phyloP scores from a whole-genome alignment of 2,888 invertebrate species.

The Anticlea derivata region DNA sequence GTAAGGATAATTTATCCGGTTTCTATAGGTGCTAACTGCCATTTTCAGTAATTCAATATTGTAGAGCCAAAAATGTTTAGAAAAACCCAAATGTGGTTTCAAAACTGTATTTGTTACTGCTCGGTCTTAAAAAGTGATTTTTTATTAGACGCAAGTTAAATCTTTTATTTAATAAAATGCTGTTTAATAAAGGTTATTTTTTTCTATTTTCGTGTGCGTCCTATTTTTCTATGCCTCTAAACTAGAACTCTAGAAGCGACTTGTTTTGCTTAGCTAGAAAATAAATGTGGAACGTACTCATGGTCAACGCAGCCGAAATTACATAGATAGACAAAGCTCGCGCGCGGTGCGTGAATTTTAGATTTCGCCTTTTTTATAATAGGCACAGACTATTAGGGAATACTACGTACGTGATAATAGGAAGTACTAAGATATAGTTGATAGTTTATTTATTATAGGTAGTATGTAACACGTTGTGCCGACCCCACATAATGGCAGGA shows the following conservation, averaged over 20 bases:
- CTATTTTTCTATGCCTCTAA: background rate
- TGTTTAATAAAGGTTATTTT: constrained; percentile 18
- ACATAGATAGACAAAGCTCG: too few species aligned
- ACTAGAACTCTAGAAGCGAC: background rate
- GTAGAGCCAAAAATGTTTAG: background rate
- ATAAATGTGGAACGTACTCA: too few species aligned
- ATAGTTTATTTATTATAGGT: too few species aligned
- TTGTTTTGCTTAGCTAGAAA: background rate
- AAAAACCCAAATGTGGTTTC: background rate
- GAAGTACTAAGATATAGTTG: too few species aligned
- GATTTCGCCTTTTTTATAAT: too few species aligned
- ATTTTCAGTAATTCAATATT: background rate
- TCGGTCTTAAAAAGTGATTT: background rate
- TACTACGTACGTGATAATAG: too few species aligned
- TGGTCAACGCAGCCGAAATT: too few species aligned
- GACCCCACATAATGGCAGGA: too few species aligned
- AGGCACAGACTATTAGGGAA: too few species aligned
- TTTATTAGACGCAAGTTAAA: background rate
- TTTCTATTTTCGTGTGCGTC: background rate
- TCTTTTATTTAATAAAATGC: background rate
- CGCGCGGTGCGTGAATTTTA: too few species aligned
- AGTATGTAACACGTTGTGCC: too few species aligned
- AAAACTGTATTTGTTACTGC: background rate
- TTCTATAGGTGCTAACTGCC: constrained; percentile 5
- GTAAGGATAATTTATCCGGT: constrained; percentile 1